Base-by-base conservation (phyloP, 2,888 invertebrate genomes). In the Tanytarsus gracilentus region DNA sequence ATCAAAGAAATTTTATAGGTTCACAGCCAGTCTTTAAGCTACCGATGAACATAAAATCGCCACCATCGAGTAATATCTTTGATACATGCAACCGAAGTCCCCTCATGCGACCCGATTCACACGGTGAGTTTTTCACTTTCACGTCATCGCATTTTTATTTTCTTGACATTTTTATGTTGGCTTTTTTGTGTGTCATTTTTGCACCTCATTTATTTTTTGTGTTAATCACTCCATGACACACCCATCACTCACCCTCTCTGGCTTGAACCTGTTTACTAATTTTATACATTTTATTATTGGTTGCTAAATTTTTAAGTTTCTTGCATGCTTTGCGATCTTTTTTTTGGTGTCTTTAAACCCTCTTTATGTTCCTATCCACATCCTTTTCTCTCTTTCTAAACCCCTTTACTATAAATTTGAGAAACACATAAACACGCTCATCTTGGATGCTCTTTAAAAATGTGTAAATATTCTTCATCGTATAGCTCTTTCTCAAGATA, bases 51-150 rank as follows among this genome's bases (percentile, higher is more conserved):
- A 29, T 21, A 3, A 48, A 30, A 44, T 58, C 58, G 9, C 55
- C 55, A 16, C 18, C 36, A 1, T 40, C 16, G 18, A 18, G n/a
- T 11, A 53, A 60, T 33, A 25, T 26, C 11, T 27, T 48, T 18
- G 59, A 33, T 49, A 16, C 5, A 18, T 50, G 21, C 4, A 48
- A 26, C 2, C 29, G 21, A 25, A 50, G 50, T 50, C 49, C 50
- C 2, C 27, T 50, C 64, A 67, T 68, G 66, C 68, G 68, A 64
- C 68, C 70, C 58, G 70, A 70, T 67, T 69, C 69, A 51, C 69
- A 68, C 67, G 71, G 70, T 70, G 65, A 68, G 69, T 66, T 53
- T 27, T 49, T 25, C 39, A 18, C 18, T 44, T n/a, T 8, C 29
- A 39, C 21, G 1, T n/a, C n/a, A n/a, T n/a, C n/a, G 21, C 2